A percentile compares a stretch with the other conserved stretches of the same genome.
phyloP scores from a whole-genome alignment of 2,888 invertebrate species.

The Maniola hyperantus region DNA sequence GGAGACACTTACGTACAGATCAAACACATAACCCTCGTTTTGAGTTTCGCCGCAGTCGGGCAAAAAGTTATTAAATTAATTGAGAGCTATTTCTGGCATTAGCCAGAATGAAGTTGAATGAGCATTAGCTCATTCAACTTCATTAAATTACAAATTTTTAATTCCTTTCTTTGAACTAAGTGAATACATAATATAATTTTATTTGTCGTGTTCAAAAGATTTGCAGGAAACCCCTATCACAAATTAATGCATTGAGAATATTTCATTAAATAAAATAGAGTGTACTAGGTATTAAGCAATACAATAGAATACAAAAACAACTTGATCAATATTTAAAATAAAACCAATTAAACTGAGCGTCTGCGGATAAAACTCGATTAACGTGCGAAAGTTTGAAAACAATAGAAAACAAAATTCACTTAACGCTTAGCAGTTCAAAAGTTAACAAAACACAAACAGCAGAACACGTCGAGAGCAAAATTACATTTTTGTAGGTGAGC shows the following conservation, averaged over 20 bases:
- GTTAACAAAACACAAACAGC: conserved; percentile 57
- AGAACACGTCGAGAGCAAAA: conserved; percentile 52
- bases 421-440: conserved; percentile 48
- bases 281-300: not conserved
- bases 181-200: not conserved
- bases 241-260: not conserved
- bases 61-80: no score
- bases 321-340: conserved; percentile 40
- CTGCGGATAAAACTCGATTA: conserved; percentile 43
- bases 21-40: no score
- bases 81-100: not conserved
- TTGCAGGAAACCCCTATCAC: not conserved
- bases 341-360: conserved; percentile 47
- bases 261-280: not conserved
- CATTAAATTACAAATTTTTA: not conserved
- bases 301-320: not conserved
- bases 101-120: no score
- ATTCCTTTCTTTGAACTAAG: conserved; percentile 1
- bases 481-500: conserved; percentile 66
- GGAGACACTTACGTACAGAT: no score
- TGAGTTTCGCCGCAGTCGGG: no score
- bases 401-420: conserved; percentile 49
- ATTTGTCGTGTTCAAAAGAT: not conserved
- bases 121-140: not conserved
- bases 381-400: conserved; percentile 40